A percentile compares a stretch with the other conserved stretches of the same genome.
These are phyloP conservation scores for Epinotia brunnichana DNA, from an alignment of 2,888 invertebrate species.

Conservation along the genomic window DNA sequence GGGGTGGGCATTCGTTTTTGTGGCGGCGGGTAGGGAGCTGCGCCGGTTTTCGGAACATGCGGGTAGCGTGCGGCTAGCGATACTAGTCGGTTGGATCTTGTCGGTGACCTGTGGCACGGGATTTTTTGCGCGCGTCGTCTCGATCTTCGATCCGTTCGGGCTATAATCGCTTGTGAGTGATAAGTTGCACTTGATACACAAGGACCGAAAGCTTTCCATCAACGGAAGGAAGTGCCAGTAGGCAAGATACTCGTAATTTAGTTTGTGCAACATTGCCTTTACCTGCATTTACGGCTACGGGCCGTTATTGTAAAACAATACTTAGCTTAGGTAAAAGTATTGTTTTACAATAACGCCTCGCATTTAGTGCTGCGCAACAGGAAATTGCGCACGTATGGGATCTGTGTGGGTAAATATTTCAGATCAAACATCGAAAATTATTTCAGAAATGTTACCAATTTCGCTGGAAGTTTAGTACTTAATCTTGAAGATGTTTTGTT, in stretches of 20 bases:
- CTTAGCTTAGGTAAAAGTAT: too few species aligned
- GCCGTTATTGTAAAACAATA: too few species aligned
- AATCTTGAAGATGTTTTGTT: neutral
- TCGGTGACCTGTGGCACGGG: too few species aligned
- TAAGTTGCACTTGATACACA: too few species aligned
- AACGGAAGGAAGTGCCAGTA: slow-evolving; percentile 36
- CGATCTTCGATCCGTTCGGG: too few species aligned
- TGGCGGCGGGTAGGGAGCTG: too few species aligned
- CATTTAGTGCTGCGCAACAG: neutral
- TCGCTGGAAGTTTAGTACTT: neutral
- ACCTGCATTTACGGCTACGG: slow-evolving; percentile 31
- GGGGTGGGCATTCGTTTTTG: too few species aligned
- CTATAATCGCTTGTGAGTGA: too few species aligned
- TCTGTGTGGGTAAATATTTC: neutral
- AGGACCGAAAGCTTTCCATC: slow-evolving; percentile 37
- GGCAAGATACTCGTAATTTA: slow-evolving; percentile 36
- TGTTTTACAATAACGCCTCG: slow-evolving; percentile 9
- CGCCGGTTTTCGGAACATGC: too few species aligned
- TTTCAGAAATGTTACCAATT: neutral
- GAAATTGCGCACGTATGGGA: neutral
- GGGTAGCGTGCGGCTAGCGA: too few species aligned
- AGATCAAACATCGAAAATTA: neutral
- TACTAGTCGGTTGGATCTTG: too few species aligned
- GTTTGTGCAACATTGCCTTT: slow-evolving; percentile 39
- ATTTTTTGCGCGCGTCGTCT: too few species aligned